Base-by-base conservation (phyloP, 2,888 invertebrate genomes). In the Atethmia centrago region DNA sequence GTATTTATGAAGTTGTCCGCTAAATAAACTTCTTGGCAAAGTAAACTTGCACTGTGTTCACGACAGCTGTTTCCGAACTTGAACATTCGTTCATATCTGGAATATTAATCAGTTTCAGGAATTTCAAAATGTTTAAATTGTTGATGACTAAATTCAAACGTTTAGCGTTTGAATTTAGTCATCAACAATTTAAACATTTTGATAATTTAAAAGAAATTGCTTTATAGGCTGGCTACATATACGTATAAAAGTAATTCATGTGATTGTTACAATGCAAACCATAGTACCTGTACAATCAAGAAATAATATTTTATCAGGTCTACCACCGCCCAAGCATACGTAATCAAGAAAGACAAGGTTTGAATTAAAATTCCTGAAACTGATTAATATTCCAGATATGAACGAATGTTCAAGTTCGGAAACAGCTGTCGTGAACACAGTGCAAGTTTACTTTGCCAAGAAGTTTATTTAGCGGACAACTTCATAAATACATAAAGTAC, bases 371-470 rank as follows among this genome's bases (percentile, higher is more conserved):
- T 71, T 70, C 59, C 63, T 64, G 66, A 75, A 67, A 77, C 83
- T 83, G 49, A 83, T 85, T 87, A 83, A 83, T 83, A 83, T 85
- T 85, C 85, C 16, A 81, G 77, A 76, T 62, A 76, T 61, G 49
- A 73, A 79, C 73, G 47, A 76, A 79, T 72, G 55, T 62, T 79
- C 67, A 67, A 77, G 68, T 81, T 75, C 62, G 53, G 49, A 49
- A 71, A 70, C 84, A 86, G 85, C 81, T 86, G 85, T 84, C 76
- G 82, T 53, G 21, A 65, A 65, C 82, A 82, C 64, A 68, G 16
- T 36, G 28, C 25, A 69, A 76, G 65, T 82, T 82, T 65, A 65
- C 70, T 75, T 75, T 36, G 49, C 4, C 16, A 84, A 69, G 16
- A 71, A 69, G 61, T 84, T 84, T 74, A 74, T 74, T 81, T 80